phyloP scores from a whole-genome alignment of 2,797 vertebrate genomes.

The Macroramphosus scolopax region DNA sequence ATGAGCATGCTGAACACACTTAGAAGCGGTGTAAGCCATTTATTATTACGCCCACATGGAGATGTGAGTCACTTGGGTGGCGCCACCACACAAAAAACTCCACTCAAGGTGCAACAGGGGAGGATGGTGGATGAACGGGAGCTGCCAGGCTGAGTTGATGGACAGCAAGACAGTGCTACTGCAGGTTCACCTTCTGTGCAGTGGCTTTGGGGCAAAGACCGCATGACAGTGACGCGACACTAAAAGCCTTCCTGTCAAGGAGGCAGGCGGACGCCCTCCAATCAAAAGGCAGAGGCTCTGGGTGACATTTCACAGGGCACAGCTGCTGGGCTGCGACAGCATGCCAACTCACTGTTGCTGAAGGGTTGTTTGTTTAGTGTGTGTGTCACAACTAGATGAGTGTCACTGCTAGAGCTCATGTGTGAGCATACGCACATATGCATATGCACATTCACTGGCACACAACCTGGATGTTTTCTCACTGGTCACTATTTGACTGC shows the following conservation, averaged over 20 bases:
- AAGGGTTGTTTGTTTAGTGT: conserved; percentile 75
- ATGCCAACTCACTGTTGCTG: conserved; percentile 75
- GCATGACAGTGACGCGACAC: conserved; percentile 79
- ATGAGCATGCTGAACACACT: conserved; percentile 62
- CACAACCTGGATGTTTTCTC: conserved; percentile 35
- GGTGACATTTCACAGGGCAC: conserved; percentile 79
- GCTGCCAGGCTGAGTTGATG: conserved; percentile 46
- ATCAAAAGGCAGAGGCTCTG: conserved; percentile 70
- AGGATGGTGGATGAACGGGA: conserved; percentile 31
- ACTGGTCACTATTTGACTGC: conserved; percentile 48
- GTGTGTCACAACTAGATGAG: conserved; percentile 39
- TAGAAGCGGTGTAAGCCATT: conserved; percentile 56
- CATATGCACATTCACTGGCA: neutral
- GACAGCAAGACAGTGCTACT: conserved; percentile 57
- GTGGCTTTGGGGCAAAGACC: conserved; percentile 71
- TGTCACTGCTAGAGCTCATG: conserved; percentile 28
- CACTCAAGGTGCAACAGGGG: conserved; percentile 49
- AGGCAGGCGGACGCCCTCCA: conserved; percentile 70
- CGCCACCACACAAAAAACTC: conserved; percentile 48
- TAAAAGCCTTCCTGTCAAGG: conserved; percentile 73
- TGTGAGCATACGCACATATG: conserved; percentile 10
- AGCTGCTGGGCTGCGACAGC: conserved; percentile 76
- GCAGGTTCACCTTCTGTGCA: conserved; percentile 74
- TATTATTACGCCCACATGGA: conserved; percentile 67
- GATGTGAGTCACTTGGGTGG: conserved; percentile 71